A percentile compares a stretch with the other conserved stretches of the same genome.
Evolutionary conservation across 2,113 vertebrate genomes (phyloP).

Genomic region (Sardina pilchardus): DNA sequence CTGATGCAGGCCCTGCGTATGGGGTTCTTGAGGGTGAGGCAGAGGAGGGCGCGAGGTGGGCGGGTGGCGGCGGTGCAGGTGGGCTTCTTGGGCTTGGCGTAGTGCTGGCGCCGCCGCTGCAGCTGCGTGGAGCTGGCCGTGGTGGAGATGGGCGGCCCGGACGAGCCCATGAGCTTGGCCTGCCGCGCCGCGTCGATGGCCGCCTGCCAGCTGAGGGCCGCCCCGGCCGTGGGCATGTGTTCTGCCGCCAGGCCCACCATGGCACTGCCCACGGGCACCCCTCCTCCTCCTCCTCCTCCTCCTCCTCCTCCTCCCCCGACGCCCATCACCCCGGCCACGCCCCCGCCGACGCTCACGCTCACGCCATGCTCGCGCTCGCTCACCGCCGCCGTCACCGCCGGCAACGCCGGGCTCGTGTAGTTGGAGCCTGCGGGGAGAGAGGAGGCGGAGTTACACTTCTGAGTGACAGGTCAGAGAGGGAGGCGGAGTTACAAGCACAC

Average conservation of each 20-base stretch:
- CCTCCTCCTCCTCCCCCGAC: too few species aligned
- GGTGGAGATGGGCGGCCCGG: slow-evolving; percentile 91
- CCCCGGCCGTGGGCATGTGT: slow-evolving; percentile 90
- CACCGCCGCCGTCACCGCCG: slow-evolving; percentile 79
- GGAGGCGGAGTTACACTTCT: background rate
- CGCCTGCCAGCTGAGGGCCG: slow-evolving; percentile 96
- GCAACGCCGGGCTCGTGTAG: slow-evolving; percentile 90
- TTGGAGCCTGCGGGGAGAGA: slow-evolving; percentile 82
- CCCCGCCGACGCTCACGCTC: slow-evolving; percentile 56
- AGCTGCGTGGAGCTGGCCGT: slow-evolving; percentile 94
- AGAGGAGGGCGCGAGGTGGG: slow-evolving; percentile 92
- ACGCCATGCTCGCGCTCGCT: slow-evolving; percentile 78
- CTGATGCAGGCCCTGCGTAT: slow-evolving; percentile 96
- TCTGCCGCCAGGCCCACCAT: slow-evolving; percentile 92
- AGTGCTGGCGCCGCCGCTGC: slow-evolving; percentile 92
- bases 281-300: too few species aligned
- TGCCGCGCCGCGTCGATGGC: slow-evolving; percentile 95
- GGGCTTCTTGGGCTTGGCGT: slow-evolving; percentile 95
- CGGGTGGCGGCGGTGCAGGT: slow-evolving; percentile 86
- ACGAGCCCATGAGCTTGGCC: slow-evolving; percentile 93
- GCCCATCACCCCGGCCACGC: slow-evolving; percentile 57
- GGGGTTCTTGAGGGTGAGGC: slow-evolving; percentile 96
- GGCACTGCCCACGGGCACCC: slow-evolving; percentile 60
- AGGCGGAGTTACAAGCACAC: background rate
- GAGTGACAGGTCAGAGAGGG: background rate